These are phyloP conservation scores for Platorchestia sp. DNA, from an alignment of 1,140 invertebrate genomes.

Conservation along the genomic window DNA sequence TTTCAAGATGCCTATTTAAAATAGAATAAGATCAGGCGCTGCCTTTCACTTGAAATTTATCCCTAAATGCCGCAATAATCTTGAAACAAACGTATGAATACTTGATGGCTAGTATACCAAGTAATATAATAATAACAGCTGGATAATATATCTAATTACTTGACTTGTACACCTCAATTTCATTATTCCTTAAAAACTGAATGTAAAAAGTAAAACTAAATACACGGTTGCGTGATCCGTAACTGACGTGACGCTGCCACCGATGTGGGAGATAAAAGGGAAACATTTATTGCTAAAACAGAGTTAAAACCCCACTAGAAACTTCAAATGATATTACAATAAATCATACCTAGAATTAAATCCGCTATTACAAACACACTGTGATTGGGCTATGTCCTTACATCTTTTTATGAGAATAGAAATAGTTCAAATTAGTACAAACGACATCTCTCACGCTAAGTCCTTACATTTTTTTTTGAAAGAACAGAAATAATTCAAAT, in stretches of 20 bases:
- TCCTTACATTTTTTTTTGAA: background rate
- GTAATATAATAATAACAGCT: too few relatives aligned
- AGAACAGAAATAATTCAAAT: background rate
- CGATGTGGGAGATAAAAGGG: background rate
- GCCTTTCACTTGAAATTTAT: background rate
- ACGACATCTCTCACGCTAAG: background rate
- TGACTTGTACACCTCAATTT: too few relatives aligned
- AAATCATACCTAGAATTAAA: background rate
- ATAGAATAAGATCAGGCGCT: background rate
- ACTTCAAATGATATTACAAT: background rate
- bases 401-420: background rate
- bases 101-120: background rate
- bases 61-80: background rate
- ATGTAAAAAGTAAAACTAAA: too few relatives aligned
- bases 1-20: background rate
- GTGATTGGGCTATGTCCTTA: too few relatives aligned
- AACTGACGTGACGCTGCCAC: too few relatives aligned
- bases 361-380: background rate
- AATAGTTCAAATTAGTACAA: background rate
- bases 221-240: too few relatives aligned
- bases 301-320: background rate
- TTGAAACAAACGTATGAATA: too few relatives aligned
- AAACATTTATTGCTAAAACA: background rate
- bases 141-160: too few relatives aligned
- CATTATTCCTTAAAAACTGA: too few relatives aligned